phyloP scores from a whole-genome alignment of 2,888 invertebrate species.

The Pachliopta kotzebuea region DNA sequence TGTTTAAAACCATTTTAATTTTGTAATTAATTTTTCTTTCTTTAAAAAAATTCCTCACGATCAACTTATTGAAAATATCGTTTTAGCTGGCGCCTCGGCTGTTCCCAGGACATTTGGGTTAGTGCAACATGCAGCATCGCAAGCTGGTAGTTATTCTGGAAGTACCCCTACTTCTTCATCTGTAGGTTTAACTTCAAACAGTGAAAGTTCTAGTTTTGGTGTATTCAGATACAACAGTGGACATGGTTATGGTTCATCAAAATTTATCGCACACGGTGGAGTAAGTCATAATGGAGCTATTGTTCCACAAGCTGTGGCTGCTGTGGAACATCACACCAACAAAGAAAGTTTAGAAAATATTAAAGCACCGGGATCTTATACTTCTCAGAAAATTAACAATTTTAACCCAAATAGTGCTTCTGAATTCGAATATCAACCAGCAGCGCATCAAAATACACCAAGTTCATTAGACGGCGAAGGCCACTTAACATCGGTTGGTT shows the following conservation, averaged over 20 bases:
- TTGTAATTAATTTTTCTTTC: no score
- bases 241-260: slow-evolving; percentile 23
- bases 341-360: slow-evolving; percentile 1
- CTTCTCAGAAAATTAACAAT: slow-evolving; percentile 24
- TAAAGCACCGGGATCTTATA: slow-evolving; percentile 14
- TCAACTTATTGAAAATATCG: slow-evolving; percentile 2
- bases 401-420: slow-evolving; percentile 24
- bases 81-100: slow-evolving; percentile 56
- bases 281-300: slow-evolving; percentile 3
- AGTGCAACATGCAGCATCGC: slow-evolving; percentile 49
- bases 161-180: slow-evolving; percentile 68
- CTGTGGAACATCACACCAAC: slow-evolving; percentile 1
- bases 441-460: slow-evolving; percentile 6
- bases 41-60: no score
- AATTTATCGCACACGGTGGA: slow-evolving; percentile 8
- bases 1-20: no score
- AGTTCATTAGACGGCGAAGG: background rate
- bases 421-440: slow-evolving; percentile 8
- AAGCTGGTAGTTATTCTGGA: slow-evolving; percentile 62
- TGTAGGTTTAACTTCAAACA: slow-evolving; percentile 65
- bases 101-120: slow-evolving; percentile 46
- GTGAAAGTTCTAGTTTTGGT: slow-evolving; percentile 66
- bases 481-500: background rate
- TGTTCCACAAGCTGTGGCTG: slow-evolving; percentile 11
- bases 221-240: slow-evolving; percentile 56